Conservation (phyloP, 2,797 vertebrate genomes). For the Amphiprion clarkii region DNA sequence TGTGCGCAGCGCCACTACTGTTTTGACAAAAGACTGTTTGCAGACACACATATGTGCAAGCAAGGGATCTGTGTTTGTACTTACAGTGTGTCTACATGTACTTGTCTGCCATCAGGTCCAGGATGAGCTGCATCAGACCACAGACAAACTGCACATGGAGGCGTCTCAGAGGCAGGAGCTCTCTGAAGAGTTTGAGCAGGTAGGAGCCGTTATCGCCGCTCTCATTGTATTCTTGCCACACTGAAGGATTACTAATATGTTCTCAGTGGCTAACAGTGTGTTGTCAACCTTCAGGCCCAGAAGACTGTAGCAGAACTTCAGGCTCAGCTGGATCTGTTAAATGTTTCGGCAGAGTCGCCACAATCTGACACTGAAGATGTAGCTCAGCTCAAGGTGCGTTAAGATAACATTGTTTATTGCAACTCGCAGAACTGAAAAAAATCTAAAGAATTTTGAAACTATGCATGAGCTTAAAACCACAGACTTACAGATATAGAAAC, state of each 20-base stretch:
- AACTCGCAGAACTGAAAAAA: too few species aligned
- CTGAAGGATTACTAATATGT: neutral
- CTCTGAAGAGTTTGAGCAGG: constrained; percentile 88
- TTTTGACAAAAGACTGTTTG: constrained; percentile 38
- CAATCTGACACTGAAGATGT: constrained; percentile 83
- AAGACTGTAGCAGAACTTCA: constrained; percentile 86
- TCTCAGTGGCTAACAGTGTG: neutral
- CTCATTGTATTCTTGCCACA: neutral
- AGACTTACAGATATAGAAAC: neutral
- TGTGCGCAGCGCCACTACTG: constrained; percentile 15
- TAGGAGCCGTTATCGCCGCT: constrained; percentile 40
- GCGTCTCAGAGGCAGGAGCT: constrained; percentile 85
- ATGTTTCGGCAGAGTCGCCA: constrained; percentile 71
- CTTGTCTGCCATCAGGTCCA: constrained; percentile 81
- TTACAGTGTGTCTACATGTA: neutral
- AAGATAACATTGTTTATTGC: neutral
- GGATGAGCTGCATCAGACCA: constrained; percentile 84
- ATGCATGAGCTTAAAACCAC: too few species aligned
- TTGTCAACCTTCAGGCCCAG: constrained; percentile 84
- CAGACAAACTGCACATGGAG: constrained; percentile 84
- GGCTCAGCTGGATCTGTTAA: constrained; percentile 90
- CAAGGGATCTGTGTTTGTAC: neutral
- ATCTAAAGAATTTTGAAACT: too few species aligned
- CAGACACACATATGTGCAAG: constrained; percentile 1
- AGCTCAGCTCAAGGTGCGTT: constrained; percentile 89